Evolutionary conservation across 2,888 invertebrate species (phyloP).

Genomic region (Drosophila anomalata): DNA sequence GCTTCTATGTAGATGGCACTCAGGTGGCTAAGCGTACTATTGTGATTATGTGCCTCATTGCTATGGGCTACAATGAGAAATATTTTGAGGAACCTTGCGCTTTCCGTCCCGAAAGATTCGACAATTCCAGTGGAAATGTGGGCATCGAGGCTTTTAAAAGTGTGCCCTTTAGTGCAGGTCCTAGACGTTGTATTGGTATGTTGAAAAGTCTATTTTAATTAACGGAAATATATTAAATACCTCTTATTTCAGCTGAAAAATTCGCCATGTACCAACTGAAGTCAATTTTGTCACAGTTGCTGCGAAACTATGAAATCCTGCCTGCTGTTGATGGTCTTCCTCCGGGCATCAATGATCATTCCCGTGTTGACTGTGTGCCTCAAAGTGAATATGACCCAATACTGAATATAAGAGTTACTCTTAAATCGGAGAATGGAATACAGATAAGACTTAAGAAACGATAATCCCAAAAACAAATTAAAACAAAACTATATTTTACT

Average conservation of each 20-base stretch:
- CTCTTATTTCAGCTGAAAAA: constrained; percentile 82
- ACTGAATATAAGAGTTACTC: constrained; percentile 84
- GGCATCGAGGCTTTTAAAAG: constrained; percentile 84
- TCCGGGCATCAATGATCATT: constrained; percentile 76
- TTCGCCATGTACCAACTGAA: constrained; percentile 86
- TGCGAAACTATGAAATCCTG: constrained; percentile 84
- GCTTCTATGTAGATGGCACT: constrained; percentile 71
- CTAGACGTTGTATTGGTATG: constrained; percentile 85
- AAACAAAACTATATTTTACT: background rate
- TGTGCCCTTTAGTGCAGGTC: constrained; percentile 87
- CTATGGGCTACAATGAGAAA: constrained; percentile 80
- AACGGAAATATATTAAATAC: background rate
- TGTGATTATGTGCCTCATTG: constrained; percentile 77
- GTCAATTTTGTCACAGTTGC: constrained; percentile 84
- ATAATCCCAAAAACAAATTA: background rate
- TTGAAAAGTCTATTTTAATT: background rate
- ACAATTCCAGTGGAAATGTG: constrained; percentile 30
- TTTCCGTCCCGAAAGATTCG: constrained; percentile 84
- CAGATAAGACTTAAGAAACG: constrained; percentile 81
- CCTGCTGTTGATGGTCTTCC: constrained; percentile 69
- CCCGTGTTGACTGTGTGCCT: constrained; percentile 68
- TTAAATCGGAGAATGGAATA: constrained; percentile 84
- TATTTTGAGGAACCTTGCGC: constrained; percentile 75
- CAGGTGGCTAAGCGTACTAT: constrained; percentile 78
- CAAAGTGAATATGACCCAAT: constrained; percentile 81